Base-by-base conservation (phyloP, 1,140 invertebrate genomes). In the Dufourea novaeangliae region DNA sequence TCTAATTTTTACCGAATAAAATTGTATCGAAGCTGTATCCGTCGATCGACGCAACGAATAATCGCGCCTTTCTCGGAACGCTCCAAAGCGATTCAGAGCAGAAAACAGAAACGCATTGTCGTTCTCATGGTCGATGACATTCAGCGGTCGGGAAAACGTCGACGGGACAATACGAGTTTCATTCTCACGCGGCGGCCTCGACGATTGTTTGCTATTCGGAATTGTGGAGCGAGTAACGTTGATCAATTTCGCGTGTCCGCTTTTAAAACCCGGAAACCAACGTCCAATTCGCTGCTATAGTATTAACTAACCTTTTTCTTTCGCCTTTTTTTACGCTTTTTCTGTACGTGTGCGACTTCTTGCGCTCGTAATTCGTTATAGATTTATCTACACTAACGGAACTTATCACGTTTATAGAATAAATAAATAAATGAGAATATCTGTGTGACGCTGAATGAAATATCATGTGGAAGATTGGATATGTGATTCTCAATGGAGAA, bases 91-190 rank as follows among this genome's bases (percentile, higher is more conserved):
- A 76, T 76, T 76, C 66, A 76, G 73, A 76, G 73, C 73, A 69
- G 73, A 76, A 76, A 76, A 69, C 73, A 76, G 73, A 76, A 59
- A 67, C 73, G 54, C 73, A 54, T 46, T 67, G 64, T 39, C 64
- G 73, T 76, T 76, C 73, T 76, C 73, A 76, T 76, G 73, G 73
- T 76, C 73, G 73, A 76, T 69, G 73, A 76, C 73, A 76, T 76
- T 69, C 73, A 76, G 32, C 54, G 39, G n/a, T 25, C 50, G 52
- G 32, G 22, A 59, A 74, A 75, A 68, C 63, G 54, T 37, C 64
- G 52, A 57, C 66, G 54, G 56, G 59, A 75, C 72, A 74, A 74
- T 74, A 56, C 72, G 52, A 75, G 72, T 75, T 75, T 75, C 52
- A 68, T 75, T 75, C 72, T 75, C 72, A 75, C 72, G 72, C 37